Conservation (phyloP, 2,888 invertebrate species). For the Argyresthia goedartella region DNA sequence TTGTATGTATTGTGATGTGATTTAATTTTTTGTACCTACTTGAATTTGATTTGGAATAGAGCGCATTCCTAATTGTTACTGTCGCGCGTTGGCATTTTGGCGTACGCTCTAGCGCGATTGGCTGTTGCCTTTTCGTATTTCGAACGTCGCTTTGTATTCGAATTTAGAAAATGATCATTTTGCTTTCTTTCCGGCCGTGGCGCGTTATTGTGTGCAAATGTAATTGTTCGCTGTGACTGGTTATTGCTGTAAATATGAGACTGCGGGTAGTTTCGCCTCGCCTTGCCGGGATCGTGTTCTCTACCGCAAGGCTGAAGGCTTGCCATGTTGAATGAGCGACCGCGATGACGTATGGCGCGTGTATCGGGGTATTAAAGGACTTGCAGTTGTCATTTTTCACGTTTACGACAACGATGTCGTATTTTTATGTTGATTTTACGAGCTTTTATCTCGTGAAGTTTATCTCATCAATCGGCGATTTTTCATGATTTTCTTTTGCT, state of each 20-base stretch:
- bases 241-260: constrained; percentile 35
- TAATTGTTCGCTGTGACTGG: constrained; percentile 48
- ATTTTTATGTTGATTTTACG: constrained; percentile 11
- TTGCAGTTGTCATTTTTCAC: constrained; percentile 13
- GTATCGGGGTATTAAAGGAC: constrained; percentile 14
- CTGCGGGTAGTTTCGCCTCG: constrained; percentile 19
- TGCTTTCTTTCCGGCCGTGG: constrained; percentile 51
- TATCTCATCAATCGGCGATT: neutral
- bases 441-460: neutral
- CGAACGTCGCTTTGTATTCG: constrained; percentile 59
- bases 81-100: constrained; percentile 53
- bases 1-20: no score
- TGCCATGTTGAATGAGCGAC: constrained; percentile 6
- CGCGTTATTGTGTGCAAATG: constrained; percentile 61
- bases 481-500: neutral
- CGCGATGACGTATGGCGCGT: constrained; percentile 20
- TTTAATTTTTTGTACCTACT: no score
- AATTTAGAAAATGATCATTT: constrained; percentile 59
- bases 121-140: constrained; percentile 57
- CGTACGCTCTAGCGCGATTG: constrained; percentile 52
- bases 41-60: constrained; percentile 54
- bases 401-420: constrained; percentile 10
- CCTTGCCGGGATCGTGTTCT: constrained; percentile 23
- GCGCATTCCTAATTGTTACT: constrained; percentile 60
- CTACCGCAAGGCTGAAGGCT: constrained; percentile 8